These are phyloP conservation scores for Platalea minor DNA, from an alignment of 2,797 vertebrate species.

Conservation along the genomic window DNA sequence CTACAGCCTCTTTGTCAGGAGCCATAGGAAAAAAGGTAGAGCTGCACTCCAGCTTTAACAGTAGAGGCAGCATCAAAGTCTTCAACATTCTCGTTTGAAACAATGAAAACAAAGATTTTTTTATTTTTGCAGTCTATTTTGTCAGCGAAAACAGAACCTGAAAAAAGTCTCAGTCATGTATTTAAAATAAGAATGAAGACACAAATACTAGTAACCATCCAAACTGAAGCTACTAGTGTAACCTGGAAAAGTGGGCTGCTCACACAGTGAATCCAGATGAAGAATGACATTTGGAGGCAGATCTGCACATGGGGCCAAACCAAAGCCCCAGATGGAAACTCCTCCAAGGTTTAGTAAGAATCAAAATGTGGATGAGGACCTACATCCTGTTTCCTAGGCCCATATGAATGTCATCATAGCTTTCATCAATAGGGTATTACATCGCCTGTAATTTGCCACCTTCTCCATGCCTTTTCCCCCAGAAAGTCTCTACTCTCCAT, in stretches of 20 bases:
- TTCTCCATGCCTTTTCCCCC: not conserved
- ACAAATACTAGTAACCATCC: not conserved
- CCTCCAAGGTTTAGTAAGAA: not conserved
- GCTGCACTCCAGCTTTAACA: not conserved
- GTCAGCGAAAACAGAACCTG: not conserved
- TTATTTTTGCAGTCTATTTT: not conserved
- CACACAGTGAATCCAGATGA: not conserved
- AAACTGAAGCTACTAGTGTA: not conserved
- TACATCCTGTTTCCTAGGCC: not conserved
- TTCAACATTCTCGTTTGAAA: not conserved
- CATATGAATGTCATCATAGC: not conserved
- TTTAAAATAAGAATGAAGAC: not conserved
- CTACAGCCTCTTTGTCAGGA: not conserved
- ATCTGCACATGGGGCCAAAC: not conserved
- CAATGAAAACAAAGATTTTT: not conserved
- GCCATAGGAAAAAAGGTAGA: not conserved
- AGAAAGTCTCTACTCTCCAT: fast-evolving
- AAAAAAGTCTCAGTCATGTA: not conserved
- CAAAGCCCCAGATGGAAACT: not conserved
- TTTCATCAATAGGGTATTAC: not conserved
- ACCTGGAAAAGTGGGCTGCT: not conserved
- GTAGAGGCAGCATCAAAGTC: not conserved
- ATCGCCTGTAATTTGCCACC: not conserved
- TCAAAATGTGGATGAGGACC: not conserved
- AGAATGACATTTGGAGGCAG: not conserved